Percentiles rank a stretch among this genome's conserved stretches.
Conservation (phyloP, 1,140 invertebrate species). For the Brachionus paranguensis region DNA sequence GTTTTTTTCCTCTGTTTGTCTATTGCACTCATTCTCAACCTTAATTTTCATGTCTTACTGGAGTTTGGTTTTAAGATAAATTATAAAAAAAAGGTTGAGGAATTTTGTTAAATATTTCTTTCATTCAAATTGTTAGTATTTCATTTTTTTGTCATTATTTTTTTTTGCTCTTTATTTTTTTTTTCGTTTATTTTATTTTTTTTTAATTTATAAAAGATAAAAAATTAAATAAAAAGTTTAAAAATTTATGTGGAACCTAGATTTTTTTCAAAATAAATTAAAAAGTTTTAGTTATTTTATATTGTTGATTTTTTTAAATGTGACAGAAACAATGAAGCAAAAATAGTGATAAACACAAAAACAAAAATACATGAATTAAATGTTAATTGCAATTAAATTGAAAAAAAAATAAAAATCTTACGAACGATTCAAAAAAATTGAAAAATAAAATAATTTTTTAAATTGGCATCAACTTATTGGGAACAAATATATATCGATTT, state of each 20-base stretch:
- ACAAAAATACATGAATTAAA: too few relatives aligned
- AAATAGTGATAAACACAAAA: too few relatives aligned
- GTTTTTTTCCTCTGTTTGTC: background rate
- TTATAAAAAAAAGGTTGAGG: background rate
- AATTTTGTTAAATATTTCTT: slow-evolving; percentile 3
- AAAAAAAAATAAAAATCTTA: too few relatives aligned
- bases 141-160: background rate
- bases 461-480: too few relatives aligned
- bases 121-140: slow-evolving; percentile 7
- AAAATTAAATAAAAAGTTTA: background rate
- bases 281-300: too few relatives aligned
- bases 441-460: too few relatives aligned
- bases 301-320: too few relatives aligned
- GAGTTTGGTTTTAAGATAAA: background rate
- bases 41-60: background rate
- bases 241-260: background rate
- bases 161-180: background rate
- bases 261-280: background rate
- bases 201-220: background rate
- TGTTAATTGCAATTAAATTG: too few relatives aligned
- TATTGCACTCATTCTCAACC: background rate
- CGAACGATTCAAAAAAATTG: too few relatives aligned
- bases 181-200: background rate
- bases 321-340: too few relatives aligned
- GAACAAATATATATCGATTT: too few relatives aligned